These are phyloP conservation scores for Papilio protenor DNA, from an alignment of 2,888 invertebrate species.

Conservation along the genomic window DNA sequence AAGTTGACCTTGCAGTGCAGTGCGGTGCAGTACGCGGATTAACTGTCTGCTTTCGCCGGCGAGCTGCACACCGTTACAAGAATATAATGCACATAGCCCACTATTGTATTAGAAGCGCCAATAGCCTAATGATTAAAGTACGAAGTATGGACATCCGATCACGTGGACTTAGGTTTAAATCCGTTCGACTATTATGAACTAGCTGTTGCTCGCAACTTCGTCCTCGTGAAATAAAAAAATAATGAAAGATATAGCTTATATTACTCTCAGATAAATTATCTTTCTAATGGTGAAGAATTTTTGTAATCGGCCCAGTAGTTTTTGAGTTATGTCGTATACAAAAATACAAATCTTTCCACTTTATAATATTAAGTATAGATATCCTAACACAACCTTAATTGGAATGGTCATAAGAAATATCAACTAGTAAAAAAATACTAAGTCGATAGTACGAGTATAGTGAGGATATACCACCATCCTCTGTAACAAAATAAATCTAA, in stretches of 20 bases:
- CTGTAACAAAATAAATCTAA: conserved; percentile 48
- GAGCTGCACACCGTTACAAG: conserved; percentile 45
- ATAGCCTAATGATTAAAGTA: not conserved
- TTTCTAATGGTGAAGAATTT: too few species aligned
- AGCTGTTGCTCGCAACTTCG: too few species aligned
- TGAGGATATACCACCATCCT: conserved; percentile 46
- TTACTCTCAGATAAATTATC: too few species aligned
- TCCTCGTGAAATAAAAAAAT: too few species aligned
- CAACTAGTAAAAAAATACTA: not conserved
- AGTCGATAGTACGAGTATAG: not conserved
- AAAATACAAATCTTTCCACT: too few species aligned
- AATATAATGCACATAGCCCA: conserved; percentile 30
- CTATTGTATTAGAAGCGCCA: not conserved
- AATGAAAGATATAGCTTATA: too few species aligned
- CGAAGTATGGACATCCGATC: not conserved
- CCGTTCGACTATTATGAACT: not conserved
- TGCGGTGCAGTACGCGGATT: conserved; percentile 60
- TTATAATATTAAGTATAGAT: not conserved
- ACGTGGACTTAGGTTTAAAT: not conserved
- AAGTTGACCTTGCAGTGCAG: conserved; percentile 78
- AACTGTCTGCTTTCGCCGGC: conserved; percentile 73
- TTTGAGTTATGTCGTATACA: too few species aligned
- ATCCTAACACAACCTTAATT: not conserved
- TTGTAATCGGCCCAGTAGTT: too few species aligned
- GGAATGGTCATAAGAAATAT: not conserved